A percentile compares a stretch with the other conserved stretches of the same genome.
These are phyloP conservation scores for Microtus montanus DNA, from an alignment of 2,113 vertebrate genomes.

Conservation along the genomic window DNA sequence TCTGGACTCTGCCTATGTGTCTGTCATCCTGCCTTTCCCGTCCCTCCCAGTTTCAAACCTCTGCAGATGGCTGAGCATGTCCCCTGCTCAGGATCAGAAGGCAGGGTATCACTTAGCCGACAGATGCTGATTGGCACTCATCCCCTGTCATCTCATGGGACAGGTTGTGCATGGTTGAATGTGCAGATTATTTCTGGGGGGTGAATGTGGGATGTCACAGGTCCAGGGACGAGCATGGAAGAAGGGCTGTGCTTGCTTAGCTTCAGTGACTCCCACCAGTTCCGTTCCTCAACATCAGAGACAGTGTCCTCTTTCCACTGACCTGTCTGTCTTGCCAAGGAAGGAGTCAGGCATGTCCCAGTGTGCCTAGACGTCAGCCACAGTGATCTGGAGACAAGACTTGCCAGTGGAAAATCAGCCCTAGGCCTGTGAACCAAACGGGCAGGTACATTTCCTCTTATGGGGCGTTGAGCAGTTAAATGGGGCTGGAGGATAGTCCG, in stretches of 20 bases:
- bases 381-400: not conserved
- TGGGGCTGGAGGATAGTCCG: not conserved
- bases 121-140: not conserved
- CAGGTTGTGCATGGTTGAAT: not conserved
- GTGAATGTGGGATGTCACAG: conserved; percentile 64
- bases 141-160: not conserved
- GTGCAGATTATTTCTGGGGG: conserved; percentile 49
- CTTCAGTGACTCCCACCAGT: not conserved
- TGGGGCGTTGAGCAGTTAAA: not conserved
- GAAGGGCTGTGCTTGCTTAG: not conserved
- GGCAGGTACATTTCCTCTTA: not conserved
- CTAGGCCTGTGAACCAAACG: not conserved
- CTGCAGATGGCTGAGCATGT: not conserved
- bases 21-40: not conserved
- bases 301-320: not conserved
- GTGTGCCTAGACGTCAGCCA: not conserved
- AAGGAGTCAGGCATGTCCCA: not conserved
- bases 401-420: not conserved
- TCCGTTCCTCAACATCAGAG: not conserved
- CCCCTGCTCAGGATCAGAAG: not conserved
- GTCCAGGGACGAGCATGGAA: not conserved
- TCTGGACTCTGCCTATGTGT: not conserved
- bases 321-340: not conserved
- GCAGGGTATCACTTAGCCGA: not conserved
- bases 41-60: not conserved